Evolutionary conservation across 2,888 invertebrate species (phyloP).

Genomic region (Hanleya hanleyi): DNA sequence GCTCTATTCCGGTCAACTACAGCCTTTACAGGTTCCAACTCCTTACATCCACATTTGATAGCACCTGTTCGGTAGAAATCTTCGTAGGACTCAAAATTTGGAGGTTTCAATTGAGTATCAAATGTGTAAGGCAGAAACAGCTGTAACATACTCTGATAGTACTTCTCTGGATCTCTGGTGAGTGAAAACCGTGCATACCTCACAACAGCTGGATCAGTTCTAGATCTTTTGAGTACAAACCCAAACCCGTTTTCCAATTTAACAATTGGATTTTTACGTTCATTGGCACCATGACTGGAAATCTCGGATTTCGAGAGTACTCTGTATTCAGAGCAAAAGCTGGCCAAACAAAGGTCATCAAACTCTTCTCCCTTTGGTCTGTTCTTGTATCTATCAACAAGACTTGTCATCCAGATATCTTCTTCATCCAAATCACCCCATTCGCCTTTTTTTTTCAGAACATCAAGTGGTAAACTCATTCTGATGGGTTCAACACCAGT

Average conservation of each 20-base stretch:
- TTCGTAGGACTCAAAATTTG: slow-evolving; percentile 5
- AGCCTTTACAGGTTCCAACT: background rate
- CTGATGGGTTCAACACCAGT: slow-evolving; percentile 24
- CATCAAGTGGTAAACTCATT: slow-evolving; percentile 17
- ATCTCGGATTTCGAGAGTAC: background rate
- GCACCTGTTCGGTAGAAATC: slow-evolving; percentile 22
- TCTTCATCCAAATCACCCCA: background rate
- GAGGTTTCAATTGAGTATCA: slow-evolving; percentile 24
- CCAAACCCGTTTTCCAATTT: background rate
- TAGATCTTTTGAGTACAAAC: background rate
- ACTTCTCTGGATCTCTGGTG: background rate
- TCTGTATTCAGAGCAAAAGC: slow-evolving; percentile 10
- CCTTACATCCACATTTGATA: background rate
- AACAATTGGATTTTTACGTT: background rate
- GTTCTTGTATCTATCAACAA: slow-evolving; percentile 12
- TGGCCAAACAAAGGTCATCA: slow-evolving; percentile 10
- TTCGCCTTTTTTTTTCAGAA: slow-evolving; percentile 3
- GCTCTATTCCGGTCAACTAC: background rate
- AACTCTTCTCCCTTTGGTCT: slow-evolving; percentile 7
- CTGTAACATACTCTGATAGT: background rate
- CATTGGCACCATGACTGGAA: background rate
- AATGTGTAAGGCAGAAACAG: background rate
- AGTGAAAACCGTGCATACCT: background rate
- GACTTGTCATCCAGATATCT: slow-evolving; percentile 7
- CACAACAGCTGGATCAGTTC: background rate